Percentiles rank a stretch among this genome's conserved stretches.
Conservation (phyloP, 2,797 vertebrate genomes). For the Danio tinwini region DNA sequence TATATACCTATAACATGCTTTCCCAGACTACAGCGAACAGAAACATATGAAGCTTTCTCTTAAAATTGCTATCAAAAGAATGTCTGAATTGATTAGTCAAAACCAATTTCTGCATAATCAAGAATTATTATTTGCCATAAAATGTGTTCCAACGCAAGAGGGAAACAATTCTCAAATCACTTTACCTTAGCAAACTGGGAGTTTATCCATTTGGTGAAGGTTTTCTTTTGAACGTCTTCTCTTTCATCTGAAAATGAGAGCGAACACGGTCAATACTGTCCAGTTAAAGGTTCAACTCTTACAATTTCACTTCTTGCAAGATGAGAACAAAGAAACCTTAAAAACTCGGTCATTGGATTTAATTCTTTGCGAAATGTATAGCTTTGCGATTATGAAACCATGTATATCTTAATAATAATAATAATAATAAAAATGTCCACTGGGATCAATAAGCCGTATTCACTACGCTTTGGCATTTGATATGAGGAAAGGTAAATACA, state of each 20-base stretch:
- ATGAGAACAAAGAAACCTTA: not conserved
- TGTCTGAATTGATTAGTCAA: not conserved
- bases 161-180: no score
- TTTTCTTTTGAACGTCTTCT: constrained; percentile 99
- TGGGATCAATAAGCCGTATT: not conserved
- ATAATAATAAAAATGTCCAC: not conserved
- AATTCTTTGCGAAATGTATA: not conserved
- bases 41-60: not conserved
- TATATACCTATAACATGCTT: not conserved
- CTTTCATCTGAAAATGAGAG: constrained; percentile 89
- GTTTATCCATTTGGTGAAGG: constrained; percentile 99
- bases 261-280: constrained; percentile 23
- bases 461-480: not conserved
- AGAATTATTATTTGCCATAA: not conserved
- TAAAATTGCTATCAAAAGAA: not conserved
- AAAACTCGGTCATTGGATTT: not conserved
- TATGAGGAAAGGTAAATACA: constrained; percentile 23
- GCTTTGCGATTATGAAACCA: not conserved
- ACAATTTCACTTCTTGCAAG: not conserved
- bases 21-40: not conserved
- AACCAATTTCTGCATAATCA: not conserved
- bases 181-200: constrained; percentile 95
- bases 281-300: not conserved
- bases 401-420: not conserved
- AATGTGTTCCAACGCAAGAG: not conserved